Conservation (phyloP, 2,797 vertebrate genomes). For the Pipistrellus kuhlii region DNA sequence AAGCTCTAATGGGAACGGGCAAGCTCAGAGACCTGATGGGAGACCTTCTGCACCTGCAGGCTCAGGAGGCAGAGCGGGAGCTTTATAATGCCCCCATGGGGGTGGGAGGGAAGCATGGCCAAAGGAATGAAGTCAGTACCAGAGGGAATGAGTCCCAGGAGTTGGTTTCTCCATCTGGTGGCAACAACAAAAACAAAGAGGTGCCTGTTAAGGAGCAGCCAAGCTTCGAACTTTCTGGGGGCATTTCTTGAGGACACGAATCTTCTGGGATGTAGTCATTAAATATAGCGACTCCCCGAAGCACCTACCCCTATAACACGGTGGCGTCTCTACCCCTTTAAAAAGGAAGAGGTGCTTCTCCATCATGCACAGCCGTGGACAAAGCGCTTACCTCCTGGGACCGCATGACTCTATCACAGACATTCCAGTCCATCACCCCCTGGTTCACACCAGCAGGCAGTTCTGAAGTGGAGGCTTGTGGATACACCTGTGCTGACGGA, state of each 20-base stretch:
- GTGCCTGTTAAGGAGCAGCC: conserved; percentile 92
- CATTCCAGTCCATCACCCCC: conserved; percentile 98
- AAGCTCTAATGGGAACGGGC: not conserved
- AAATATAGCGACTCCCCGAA: conserved; percentile 98
- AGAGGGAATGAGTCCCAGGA: conserved; percentile 79
- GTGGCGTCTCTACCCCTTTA: conserved; percentile 98
- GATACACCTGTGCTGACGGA: conserved; percentile 92
- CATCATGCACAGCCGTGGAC: conserved; percentile 97
- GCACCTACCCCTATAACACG: conserved; percentile 96
- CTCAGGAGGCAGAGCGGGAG: conserved; percentile 92
- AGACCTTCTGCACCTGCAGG: conserved; percentile 85
- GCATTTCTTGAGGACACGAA: conserved; percentile 97
- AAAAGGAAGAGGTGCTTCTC: conserved; percentile 96
- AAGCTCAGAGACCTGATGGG: conserved; percentile 86
- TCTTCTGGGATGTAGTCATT: conserved; percentile 96
- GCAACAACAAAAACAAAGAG: conserved; percentile 74
- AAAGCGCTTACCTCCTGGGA: conserved; percentile 97
- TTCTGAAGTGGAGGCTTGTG: conserved; percentile 97
- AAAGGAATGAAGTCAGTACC: conserved; percentile 82
- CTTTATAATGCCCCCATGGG: conserved; percentile 88
- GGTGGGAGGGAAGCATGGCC: conserved; percentile 91
- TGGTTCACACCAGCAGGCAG: conserved; percentile 98
- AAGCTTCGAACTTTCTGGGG: conserved; percentile 95
- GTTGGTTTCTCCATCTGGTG: conserved; percentile 50
- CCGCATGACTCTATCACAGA: conserved; percentile 95